Evolutionary conservation across 2,797 vertebrate genomes (phyloP).

Genomic region (Malurus leucopterus): DNA sequence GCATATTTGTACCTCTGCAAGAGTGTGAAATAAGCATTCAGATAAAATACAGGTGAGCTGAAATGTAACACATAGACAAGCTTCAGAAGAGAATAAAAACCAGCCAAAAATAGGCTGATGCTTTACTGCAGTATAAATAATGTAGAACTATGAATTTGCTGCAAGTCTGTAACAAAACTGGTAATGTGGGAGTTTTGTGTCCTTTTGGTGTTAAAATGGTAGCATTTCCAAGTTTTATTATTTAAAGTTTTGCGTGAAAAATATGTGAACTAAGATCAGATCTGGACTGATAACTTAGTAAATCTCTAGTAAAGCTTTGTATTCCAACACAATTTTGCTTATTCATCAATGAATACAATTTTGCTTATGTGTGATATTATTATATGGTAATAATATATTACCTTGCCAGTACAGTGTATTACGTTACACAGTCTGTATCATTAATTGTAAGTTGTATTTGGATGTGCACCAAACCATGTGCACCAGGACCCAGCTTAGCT

Average conservation of each 20-base stretch:
- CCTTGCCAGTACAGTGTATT: conserved; percentile 27
- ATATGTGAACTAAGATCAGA: neutral
- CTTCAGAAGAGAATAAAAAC: neutral
- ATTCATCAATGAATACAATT: neutral
- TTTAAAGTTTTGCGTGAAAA: neutral
- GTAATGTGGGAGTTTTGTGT: rapidly evolving
- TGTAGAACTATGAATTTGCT: neutral
- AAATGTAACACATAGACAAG: neutral
- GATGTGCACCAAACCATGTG: neutral
- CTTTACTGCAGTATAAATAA: neutral
- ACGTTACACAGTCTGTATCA: neutral
- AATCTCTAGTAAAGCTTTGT: neutral
- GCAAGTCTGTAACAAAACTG: neutral
- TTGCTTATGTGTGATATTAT: neutral
- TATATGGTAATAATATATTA: neutral
- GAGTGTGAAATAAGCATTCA: neutral
- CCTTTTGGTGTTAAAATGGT: neutral
- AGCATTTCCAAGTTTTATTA: neutral
- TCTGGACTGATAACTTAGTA: neutral
- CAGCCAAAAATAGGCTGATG: neutral
- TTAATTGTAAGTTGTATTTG: conserved; percentile 25
- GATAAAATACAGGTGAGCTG: neutral
- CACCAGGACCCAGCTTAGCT: conserved; percentile 50
- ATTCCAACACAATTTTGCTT: neutral
- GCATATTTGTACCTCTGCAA: neutral